These are phyloP conservation scores for Galago senegalensis DNA, from an alignment of 2,797 vertebrate species.

Conservation along the genomic window DNA sequence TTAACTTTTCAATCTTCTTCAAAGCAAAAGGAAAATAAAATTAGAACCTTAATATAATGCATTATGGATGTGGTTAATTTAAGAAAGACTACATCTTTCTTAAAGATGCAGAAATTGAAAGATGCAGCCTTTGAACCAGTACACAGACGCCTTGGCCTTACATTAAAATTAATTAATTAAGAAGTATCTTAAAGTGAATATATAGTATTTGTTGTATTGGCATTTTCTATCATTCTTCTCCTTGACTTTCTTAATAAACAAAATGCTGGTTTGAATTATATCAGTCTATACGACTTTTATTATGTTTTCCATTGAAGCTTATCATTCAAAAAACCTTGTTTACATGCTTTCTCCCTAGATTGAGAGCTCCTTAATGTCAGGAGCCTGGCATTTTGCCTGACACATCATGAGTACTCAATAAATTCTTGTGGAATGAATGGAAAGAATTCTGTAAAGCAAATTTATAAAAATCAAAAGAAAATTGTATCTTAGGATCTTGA, in stretches of 20 bases:
- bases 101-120: too few relatives aligned
- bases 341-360: conserved; percentile 60
- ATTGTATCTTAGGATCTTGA: conserved; percentile 66
- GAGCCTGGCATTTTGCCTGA: conserved; percentile 81
- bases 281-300: conserved; percentile 51
- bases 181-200: conserved; percentile 49
- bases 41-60: not conserved
- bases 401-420: conserved; percentile 66
- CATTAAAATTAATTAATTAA: conserved; percentile 54
- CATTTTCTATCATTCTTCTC: not conserved
- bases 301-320: conserved; percentile 70
- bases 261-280: conserved; percentile 64
- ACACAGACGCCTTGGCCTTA: not conserved
- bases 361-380: conserved; percentile 74
- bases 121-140: not conserved
- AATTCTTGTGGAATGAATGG: conserved; percentile 77
- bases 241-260: conserved; percentile 63
- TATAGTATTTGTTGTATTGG: not conserved
- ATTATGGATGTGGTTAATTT: not conserved
- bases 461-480: conserved; percentile 79
- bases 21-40: conserved; percentile 33
- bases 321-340: conserved; percentile 71
- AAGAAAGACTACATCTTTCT: not conserved
- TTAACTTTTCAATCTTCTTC: conserved; percentile 43
- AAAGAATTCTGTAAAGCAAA: conserved; percentile 78